These are phyloP conservation scores for Cataglyphis livida DNA, from an alignment of 2,888 invertebrate genomes.

Conservation along the genomic window DNA sequence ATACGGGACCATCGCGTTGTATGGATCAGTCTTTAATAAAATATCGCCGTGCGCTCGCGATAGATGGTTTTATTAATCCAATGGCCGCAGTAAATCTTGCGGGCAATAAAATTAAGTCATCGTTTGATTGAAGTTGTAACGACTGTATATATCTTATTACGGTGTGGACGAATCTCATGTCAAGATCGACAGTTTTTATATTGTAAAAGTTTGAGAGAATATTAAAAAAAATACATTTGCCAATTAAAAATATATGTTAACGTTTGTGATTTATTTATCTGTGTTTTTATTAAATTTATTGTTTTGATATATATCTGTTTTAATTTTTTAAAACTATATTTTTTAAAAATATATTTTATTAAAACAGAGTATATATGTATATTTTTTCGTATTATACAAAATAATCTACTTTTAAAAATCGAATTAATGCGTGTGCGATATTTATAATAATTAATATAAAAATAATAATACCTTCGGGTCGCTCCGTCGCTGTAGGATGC, in stretches of 20 bases:
- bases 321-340: not conserved
- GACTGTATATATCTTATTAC: conserved; percentile 57
- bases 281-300: not conserved
- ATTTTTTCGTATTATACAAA: not conserved
- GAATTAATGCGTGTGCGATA: too few species aligned
- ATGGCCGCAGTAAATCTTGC: conserved; percentile 63
- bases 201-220: not conserved
- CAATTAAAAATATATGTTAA: not conserved
- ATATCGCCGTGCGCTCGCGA: conserved; percentile 62
- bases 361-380: not conserved
- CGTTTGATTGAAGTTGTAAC: conserved; percentile 68
- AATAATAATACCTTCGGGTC: too few species aligned
- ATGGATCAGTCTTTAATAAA: conserved; percentile 70
- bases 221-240: not conserved
- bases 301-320: not conserved
- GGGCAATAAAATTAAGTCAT: conserved; percentile 69
- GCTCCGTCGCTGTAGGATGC: too few species aligned
- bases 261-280: not conserved
- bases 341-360: not conserved
- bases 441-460: too few species aligned
- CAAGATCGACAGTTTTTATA: conserved; percentile 55
- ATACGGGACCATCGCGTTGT: conserved; percentile 38
- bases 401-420: not conserved
- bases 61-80: conserved; percentile 68
- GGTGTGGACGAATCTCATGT: conserved; percentile 37